These are phyloP conservation scores for Nebria ingens DNA, from an alignment of 1,140 invertebrate genomes.

Conservation along the genomic window DNA sequence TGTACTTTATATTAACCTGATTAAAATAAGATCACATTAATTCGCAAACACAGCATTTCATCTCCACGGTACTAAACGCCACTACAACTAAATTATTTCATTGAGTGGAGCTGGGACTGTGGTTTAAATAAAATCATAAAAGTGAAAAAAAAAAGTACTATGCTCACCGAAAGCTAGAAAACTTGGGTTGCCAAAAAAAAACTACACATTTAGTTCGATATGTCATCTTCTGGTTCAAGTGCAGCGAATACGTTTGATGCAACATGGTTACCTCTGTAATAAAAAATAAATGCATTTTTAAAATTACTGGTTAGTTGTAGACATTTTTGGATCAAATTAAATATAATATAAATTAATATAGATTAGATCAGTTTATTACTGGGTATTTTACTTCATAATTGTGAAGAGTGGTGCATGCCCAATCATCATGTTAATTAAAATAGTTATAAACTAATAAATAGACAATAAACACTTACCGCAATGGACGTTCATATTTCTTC, in stretches of 20 bases:
- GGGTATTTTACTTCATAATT: too few species aligned
- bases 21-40: too few species aligned
- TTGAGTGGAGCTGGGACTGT: background rate
- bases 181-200: too few species aligned
- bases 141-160: too few species aligned
- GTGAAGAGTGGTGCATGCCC: conserved; percentile 45
- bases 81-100: too few species aligned
- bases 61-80: too few species aligned
- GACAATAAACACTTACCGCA: conserved; percentile 13
- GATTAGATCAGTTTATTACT: too few species aligned
- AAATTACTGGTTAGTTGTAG: background rate
- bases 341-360: background rate
- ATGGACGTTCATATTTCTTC: conserved; percentile 10
- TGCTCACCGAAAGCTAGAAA: too few species aligned
- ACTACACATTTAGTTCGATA: background rate
- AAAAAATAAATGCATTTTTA: conserved; percentile 11
- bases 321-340: background rate
- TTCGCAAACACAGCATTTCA: too few species aligned
- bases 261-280: conserved; percentile 22
- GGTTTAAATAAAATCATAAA: too few species aligned
- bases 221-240: background rate
- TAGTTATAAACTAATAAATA: background rate
- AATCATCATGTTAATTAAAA: conserved; percentile 21
- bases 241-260: background rate
- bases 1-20: too few species aligned